Base-by-base conservation (phyloP, 2,888 invertebrate genomes). In the Trachelus tabidus region DNA sequence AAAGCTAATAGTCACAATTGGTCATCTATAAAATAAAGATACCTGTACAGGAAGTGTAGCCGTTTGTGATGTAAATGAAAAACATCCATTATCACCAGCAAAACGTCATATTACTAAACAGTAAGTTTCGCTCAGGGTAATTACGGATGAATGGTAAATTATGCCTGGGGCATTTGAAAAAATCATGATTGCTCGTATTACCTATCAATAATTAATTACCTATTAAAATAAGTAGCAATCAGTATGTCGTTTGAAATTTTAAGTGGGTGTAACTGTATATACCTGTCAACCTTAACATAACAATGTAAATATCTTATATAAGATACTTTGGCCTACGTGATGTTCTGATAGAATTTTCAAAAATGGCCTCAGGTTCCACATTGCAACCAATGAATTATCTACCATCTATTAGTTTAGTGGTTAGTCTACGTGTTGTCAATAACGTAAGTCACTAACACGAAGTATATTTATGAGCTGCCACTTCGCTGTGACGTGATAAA, bases 381-480 rank as follows among this genome's bases (percentile, higher is more conserved):
- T 76, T 76, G 78, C 78, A 78, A 75, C 12, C 76, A 73, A 23
- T 23, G 56, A 31, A 40, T 76, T 78, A 78, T 78, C 76, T 78
- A 11, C 31, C 56, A 78, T 78, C 78, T 76, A 78, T 76, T 33
- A 35, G 76, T 76, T 73, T 76, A 73, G 31, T 31, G 73, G 75
- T 78, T 69, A 73, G 34, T 69, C 73, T 6, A 12, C 31, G 71
- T 9, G 33, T 71, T 71, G 15, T 35, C 35, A 31, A 31, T 71
- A 71, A 71, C 1, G 31, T 30, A 34, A 34, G 33, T 71, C 33
- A 33, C 69, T 71, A 71, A 11, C 31, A 15, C 9, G 1, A 56
- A 9, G 71, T 71, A 69, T 4, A 69, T 11, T 69, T 31, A 12
- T 9, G 30, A 12, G 9, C 71, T 11, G 56, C 2, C 56, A 9